Percentiles rank a stretch among this genome's conserved stretches.
phyloP scores from a whole-genome alignment of 1,140 invertebrate species.

The Aphelinus atriplicis region DNA sequence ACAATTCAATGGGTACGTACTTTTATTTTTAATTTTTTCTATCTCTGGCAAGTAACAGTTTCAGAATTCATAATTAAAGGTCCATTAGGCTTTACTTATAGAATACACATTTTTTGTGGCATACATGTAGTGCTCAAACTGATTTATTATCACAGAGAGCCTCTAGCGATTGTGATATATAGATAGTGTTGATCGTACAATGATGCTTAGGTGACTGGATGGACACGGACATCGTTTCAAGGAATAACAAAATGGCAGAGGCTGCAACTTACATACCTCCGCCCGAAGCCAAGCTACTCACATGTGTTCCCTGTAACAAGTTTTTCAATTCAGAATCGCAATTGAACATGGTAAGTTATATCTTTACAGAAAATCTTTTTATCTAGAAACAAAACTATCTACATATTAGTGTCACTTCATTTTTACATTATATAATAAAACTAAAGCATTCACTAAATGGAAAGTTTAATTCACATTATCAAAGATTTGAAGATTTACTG shows the following conservation, averaged over 20 bases:
- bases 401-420: no score
- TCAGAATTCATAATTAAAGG: no score
- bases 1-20: conserved; percentile 20
- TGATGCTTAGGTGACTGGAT: conserved; percentile 64
- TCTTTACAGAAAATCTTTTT: not conserved
- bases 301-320: conserved; percentile 60
- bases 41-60: no score
- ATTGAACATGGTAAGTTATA: conserved; percentile 58
- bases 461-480: no score
- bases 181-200: conserved; percentile 67
- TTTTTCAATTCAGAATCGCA: conserved; percentile 62
- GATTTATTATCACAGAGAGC: conserved; percentile 65
- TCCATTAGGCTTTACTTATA: conserved; percentile 11
- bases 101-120: conserved; percentile 57
- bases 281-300: conserved; percentile 48
- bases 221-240: conserved; percentile 33
- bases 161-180: conserved; percentile 62
- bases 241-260: conserved; percentile 12
- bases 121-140: conserved; percentile 67
- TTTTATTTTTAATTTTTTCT: not conserved
- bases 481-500: no score
- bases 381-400: no score
- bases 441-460: no score
- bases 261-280: conserved; percentile 18
- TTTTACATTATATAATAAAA: no score